These are phyloP conservation scores for Aphaenogaster rudis DNA, from an alignment of 1,140 invertebrate species.

Conservation along the genomic window DNA sequence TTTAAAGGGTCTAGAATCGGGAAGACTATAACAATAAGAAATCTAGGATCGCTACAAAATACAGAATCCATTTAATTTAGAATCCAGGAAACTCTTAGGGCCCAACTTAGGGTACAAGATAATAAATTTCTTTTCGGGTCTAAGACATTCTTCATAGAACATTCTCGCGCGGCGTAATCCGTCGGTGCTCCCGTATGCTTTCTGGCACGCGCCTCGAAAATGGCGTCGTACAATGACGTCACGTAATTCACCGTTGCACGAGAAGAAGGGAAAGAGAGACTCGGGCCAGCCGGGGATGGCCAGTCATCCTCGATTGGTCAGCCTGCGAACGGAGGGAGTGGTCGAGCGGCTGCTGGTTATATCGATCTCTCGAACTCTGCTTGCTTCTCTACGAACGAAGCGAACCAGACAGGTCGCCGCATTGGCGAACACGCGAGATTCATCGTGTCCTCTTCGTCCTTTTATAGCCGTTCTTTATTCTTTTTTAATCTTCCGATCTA, in stretches of 20 bases:
- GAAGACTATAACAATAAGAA: not conserved
- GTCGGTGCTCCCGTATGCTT: conserved; percentile 69
- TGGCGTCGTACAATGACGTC: conserved; percentile 85
- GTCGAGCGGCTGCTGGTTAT: conserved; percentile 81
- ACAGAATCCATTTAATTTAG: not conserved
- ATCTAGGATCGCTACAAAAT: not conserved
- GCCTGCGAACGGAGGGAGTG: conserved; percentile 84
- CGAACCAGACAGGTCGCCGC: conserved; percentile 63
- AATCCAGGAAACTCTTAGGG: not conserved
- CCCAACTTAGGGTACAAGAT: not conserved
- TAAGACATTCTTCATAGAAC: conserved; percentile 66
- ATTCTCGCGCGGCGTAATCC: conserved; percentile 65
- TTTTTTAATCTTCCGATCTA: conserved; percentile 30
- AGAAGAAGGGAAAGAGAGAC: conserved; percentile 72
- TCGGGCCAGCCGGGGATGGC: conserved; percentile 82
- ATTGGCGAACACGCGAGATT: conserved; percentile 66
- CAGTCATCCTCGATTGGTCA: conserved; percentile 84
- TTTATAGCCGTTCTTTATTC: not conserved
- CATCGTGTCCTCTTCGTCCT: conserved; percentile 57
- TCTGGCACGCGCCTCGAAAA: conserved; percentile 85
- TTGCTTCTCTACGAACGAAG: conserved; percentile 63
- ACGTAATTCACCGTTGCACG: conserved; percentile 78
- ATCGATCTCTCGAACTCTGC: conserved; percentile 83
- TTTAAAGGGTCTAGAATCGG: not conserved
- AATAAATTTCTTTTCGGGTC: conserved; percentile 46